Conservation (phyloP, 2,113 vertebrate genomes). For the Bubalus kerabau region DNA sequence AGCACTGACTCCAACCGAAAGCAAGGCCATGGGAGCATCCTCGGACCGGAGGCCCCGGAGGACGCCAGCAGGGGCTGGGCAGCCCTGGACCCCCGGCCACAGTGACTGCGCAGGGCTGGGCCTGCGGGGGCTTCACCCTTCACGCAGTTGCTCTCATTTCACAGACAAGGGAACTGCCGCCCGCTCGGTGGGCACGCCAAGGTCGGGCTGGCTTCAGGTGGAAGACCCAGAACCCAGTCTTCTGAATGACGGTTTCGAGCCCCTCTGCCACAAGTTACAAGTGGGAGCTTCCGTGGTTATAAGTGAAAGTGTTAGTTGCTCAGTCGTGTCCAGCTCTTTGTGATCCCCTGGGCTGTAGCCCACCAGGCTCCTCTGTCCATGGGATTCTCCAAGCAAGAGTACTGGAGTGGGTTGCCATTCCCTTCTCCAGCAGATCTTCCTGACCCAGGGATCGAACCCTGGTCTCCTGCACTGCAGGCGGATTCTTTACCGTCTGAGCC, state of each 20-base stretch:
- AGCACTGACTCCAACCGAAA: rapidly evolving
- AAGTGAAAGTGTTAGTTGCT: too few relatives aligned
- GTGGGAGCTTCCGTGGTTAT: too few relatives aligned
- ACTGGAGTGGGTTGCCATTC: too few relatives aligned
- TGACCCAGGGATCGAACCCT: too few relatives aligned
- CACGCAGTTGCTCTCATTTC: rapidly evolving
- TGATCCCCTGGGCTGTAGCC: too few relatives aligned
- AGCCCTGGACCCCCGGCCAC: rapidly evolving
- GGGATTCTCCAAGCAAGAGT: too few relatives aligned
- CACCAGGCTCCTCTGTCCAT: too few relatives aligned
- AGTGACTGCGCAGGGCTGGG: rapidly evolving
- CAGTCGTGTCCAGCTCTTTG: too few relatives aligned
- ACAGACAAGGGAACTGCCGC: too few relatives aligned
- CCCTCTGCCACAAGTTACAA: rapidly evolving
- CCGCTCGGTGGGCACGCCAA: rapidly evolving
- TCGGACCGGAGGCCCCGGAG: rapidly evolving
- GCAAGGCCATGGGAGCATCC: rapidly evolving
- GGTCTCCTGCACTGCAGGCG: neutral
- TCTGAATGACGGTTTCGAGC: rapidly evolving
- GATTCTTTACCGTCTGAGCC: neutral
- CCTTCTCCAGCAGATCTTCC: too few relatives aligned
- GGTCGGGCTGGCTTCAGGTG: rapidly evolving
- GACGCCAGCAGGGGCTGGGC: neutral
- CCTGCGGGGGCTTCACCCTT: neutral
- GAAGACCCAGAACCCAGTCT: neutral